Evolutionary conservation across 2,113 vertebrate species (phyloP), one percentile per base, ranked within the genome.

Genomic region (Glareola pratincola): DNA sequence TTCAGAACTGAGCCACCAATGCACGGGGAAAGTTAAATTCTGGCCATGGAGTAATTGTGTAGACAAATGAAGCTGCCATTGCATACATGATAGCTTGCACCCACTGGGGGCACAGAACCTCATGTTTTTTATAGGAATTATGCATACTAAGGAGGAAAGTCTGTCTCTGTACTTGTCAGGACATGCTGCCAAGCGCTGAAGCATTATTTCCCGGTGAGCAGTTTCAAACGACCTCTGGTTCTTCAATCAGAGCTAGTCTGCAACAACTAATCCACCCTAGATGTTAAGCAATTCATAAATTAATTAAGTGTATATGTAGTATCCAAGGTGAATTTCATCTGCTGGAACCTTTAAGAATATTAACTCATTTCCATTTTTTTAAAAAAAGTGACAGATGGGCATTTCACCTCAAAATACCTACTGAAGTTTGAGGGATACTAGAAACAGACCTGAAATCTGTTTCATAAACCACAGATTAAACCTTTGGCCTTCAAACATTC

Each of bases 181-280:
- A 96, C 88, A 93, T 0, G 7, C 13, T 94, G 45, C 48, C 92
- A 84, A 96, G 97, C 47, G 94, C 94, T 93, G 62, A 94, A 93
- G 37, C 9, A 2, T 43, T 68, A 68, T 71, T 83, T 94, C 43
- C 60, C 76, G 34, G 15, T 72, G 77, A 51, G 51, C 18, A 79
- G 54, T 39, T 68, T 74, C 91, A 93, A 96, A 92, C 7, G 6
- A 62, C 12, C 30, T 91, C 77, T 85, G 81, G 27, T 75, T 91
- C 41, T 80, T 50, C 57, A 92, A 57, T 80, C 34, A 93, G 71
- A 96, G 82, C 56, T 66, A 47, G 22, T 22, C n/a, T 85, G 26
- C 45, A 76, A 50, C 54, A 92, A 51, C 10, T 48, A 82, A 56
- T 57, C 37, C 36, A 71, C 50, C 43, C 34, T 26, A 79, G 20